These are phyloP conservation scores for Tachina lurida DNA, from an alignment of 2,888 invertebrate species.

Conservation along the genomic window DNA sequence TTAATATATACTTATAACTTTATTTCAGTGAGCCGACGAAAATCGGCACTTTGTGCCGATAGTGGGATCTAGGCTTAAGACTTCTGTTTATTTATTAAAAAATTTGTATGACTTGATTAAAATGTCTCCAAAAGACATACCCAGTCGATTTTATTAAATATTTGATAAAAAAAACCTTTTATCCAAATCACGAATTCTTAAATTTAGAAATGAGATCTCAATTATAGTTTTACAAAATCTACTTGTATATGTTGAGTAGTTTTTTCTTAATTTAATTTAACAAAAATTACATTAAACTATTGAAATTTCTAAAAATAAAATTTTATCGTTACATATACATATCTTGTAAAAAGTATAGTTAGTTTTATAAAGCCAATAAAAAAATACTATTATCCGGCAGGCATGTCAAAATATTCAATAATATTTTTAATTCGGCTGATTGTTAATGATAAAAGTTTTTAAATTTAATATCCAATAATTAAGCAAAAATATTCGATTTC, in stretches of 20 bases:
- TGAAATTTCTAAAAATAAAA: neutral
- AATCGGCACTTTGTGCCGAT: too few species aligned
- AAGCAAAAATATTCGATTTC: too few species aligned
- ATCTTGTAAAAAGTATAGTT: neutral
- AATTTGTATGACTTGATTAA: neutral
- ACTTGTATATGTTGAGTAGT: neutral
- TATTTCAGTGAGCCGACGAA: too few species aligned
- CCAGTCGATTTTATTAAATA: neutral
- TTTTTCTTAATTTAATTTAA: neutral
- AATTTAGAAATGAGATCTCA: constrained; percentile 17
- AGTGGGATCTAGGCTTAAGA: too few species aligned
- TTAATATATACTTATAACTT: too few species aligned
- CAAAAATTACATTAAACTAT: neutral
- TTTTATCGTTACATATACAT: neutral
- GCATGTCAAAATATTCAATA: neutral
- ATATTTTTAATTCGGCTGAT: neutral
- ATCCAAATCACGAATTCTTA: neutral
- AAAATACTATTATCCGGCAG: neutral
- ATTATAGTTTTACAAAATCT: neutral
- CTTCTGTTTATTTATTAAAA: neutral
- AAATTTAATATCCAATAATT: too few species aligned
- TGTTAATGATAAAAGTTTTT: too few species aligned
- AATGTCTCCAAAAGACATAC: neutral
- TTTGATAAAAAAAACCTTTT: neutral
- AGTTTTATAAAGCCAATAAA: neutral